Base-by-base conservation (phyloP, 2,888 invertebrate genomes). In the Drosophila mimetica region DNA sequence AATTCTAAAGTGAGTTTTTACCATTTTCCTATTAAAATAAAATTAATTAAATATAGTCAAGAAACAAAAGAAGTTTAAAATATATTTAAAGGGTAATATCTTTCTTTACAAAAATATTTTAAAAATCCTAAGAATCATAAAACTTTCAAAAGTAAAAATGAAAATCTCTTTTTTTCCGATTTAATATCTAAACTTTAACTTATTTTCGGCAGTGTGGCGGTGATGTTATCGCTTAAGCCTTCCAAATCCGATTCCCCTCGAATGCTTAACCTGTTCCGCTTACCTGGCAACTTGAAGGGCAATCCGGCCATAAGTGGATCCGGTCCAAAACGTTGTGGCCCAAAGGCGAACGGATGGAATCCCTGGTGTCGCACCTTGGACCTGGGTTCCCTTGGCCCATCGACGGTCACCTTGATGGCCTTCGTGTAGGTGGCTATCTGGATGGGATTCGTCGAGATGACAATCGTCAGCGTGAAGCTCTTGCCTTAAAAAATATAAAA, bases 361-460 rank as follows among this genome's bases (percentile, higher is more conserved):
- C 96, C 95, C 89, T 96, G 96, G 91, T 97, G 97, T 72, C 97
- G 94, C 77, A 97, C 96, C 94, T 98, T 98, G 80, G 97, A 98
- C 88, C 99, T 93, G 9, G 99, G 99, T 92, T 99, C 99, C 76
- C 99, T 93, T 0, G 99, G 99, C 57, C 99, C 99, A 91, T 99
- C 99, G 71, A 99, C 99, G 1, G 99, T 99, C 88, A 99, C 99
- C 93, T 99, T 99, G 92, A 99, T 99, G 70, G 99, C 99, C 92
- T 99, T 99, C 90, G 95, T 96, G 92, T 98, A 98, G n/a, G 98
- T 97, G 66, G 97, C 97, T 75, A 99, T 95, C 93, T 99, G 99
- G 34, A 98, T 97, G 8, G 99, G 99, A 51, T 95, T 95, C 65
- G 98, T 97, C 77, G 97, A 96, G 89, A 99, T 95, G 90, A 97